Base-by-base conservation (phyloP, 2,797 vertebrate species). In the Chelidonichthys spinosus region DNA sequence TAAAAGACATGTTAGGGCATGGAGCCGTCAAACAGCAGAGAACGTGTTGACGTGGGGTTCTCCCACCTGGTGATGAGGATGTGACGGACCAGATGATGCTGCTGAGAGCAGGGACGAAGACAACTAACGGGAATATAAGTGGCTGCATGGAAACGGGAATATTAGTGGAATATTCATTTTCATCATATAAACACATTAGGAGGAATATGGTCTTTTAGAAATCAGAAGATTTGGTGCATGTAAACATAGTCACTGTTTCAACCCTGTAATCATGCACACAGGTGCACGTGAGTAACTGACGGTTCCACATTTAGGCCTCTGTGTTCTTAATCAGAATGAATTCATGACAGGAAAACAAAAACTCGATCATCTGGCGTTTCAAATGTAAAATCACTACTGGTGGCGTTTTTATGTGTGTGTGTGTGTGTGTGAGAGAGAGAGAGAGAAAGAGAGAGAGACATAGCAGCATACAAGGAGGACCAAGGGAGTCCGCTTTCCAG, bases 381-480 rank as follows among this genome's bases (percentile, higher is more conserved):
- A 60, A 44, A 72, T 60, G 52, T 54, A 33, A 78, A 63, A 76
- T 73, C 14, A 62, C 49, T 52, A 52, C 50, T 14, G 11, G 62
- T 58, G 72, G 18, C 0, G 1, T 76, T 2, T 78, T 42, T 59
- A 0, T 36, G 0, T 47, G 14, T 74, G 46, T 73, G 1, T 63
- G 32, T 36, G 6, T 61, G 18, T 49, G 3, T 64, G 13, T 36
- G 11, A 71, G 25, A 49, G 50, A 63, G 75, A 55, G 50, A 44
- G 61, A 53, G 74, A 25, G 81, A 25, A 2, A 25, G 25, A 25
- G 25, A 25, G 66, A 68, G 47, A 81, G 85, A 76, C 47, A 35
- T 82, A 92, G 92, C 92, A 93, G 91, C 90, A 87, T 90, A 87
- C 78, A 76, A 63, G 65, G 70, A 75, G 75, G 74, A 83, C 40